These are phyloP conservation scores for Neoascia interrupta DNA, from an alignment of 2,888 invertebrate species.

Conservation along the genomic window DNA sequence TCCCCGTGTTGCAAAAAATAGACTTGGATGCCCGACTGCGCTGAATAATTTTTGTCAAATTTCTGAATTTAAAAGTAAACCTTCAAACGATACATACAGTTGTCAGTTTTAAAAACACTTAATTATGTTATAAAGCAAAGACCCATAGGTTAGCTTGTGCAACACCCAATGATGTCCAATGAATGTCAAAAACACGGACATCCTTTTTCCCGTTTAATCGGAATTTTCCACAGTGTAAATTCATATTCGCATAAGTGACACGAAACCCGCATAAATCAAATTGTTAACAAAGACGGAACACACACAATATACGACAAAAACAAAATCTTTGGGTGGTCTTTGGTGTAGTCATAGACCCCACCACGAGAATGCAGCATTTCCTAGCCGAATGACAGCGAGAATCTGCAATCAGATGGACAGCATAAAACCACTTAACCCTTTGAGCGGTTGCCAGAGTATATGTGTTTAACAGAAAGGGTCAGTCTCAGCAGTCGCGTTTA, in stretches of 20 bases:
- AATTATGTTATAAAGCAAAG: no score
- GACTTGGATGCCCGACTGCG: no score
- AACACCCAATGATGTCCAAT: no score
- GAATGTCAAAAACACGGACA: no score
- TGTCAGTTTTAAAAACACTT: no score
- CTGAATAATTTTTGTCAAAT: no score
- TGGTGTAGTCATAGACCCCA: conserved; percentile 25
- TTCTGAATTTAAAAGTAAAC: no score
- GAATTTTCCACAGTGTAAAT: conserved; percentile 17
- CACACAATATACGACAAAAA: conserved; percentile 34
- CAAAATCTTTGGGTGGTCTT: conserved; percentile 54
- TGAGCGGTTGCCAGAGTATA: conserved; percentile 1
- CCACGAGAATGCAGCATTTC: conserved; percentile 33
- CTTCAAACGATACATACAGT: no score
- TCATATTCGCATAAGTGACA: conserved; percentile 49
- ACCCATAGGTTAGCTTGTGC: no score
- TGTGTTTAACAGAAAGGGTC: conserved; percentile 35
- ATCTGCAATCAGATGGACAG: conserved; percentile 62
- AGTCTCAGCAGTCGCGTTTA: neutral
- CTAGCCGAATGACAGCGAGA: conserved; percentile 52
- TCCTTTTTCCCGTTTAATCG: no score
- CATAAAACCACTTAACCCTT: conserved; percentile 62
- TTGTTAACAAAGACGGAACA: conserved; percentile 60
- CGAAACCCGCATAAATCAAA: conserved; percentile 63
- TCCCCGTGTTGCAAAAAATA: no score